These are phyloP conservation scores for Paraescarpia echinospica DNA, from an alignment of 1,140 invertebrate genomes.

Conservation along the genomic window DNA sequence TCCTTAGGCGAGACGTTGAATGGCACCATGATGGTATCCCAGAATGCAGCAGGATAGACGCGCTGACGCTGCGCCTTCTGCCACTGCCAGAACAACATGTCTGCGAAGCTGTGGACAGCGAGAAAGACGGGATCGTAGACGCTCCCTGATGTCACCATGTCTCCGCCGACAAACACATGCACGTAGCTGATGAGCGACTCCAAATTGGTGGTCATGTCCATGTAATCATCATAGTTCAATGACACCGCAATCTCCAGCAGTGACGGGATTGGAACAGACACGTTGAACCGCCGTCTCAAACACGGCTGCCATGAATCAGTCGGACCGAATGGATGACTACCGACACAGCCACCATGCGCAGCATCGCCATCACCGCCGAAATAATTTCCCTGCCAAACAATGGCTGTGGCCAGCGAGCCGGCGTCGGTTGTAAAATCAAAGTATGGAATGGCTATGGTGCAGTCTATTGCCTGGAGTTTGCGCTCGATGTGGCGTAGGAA, in stretches of 20 bases:
- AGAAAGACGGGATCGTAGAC: conserved; percentile 53
- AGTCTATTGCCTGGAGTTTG: conserved; percentile 49
- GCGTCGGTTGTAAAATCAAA: conserved; percentile 54
- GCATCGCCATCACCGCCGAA: conserved; percentile 44
- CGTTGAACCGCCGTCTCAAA: conserved; percentile 46
- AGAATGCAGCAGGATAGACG: conserved; percentile 47
- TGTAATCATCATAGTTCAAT: conserved; percentile 45
- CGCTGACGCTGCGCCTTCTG: conserved; percentile 43
- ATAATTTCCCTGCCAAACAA: conserved; percentile 51
- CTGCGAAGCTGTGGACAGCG: conserved; percentile 47
- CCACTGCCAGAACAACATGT: conserved; percentile 53
- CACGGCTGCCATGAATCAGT: conserved; percentile 48
- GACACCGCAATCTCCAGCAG: conserved; percentile 46
- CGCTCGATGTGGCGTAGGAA: conserved; percentile 48
- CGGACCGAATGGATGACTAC: conserved; percentile 48
- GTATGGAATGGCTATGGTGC: conserved; percentile 48
- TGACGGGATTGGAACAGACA: conserved; percentile 44
- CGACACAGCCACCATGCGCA: conserved; percentile 39
- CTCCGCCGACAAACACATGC: conserved; percentile 50
- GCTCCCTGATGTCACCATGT: conserved; percentile 46
- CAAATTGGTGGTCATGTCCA: conserved; percentile 47
- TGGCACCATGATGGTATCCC: conserved; percentile 50
- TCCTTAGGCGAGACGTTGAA: conserved; percentile 48
- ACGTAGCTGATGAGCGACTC: conserved; percentile 46
- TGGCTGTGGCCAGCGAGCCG: conserved; percentile 44